A percentile compares a stretch with the other conserved stretches of the same genome.
These are phyloP conservation scores for Crocuta crocuta DNA, from an alignment of 2,113 vertebrate genomes.

Conservation along the genomic window DNA sequence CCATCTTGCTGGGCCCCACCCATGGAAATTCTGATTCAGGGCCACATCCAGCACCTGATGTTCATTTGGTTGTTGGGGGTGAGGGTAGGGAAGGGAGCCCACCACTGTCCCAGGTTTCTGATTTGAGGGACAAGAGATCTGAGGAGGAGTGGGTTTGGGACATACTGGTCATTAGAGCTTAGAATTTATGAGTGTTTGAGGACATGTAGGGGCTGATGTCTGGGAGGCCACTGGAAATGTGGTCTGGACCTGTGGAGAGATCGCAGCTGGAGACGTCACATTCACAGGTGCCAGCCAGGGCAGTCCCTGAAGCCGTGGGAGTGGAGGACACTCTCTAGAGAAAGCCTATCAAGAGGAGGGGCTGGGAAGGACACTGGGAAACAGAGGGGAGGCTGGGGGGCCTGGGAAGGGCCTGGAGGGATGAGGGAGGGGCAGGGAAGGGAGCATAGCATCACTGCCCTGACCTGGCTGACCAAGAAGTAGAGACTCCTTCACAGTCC, in stretches of 20 bases:
- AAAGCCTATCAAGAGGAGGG: not conserved
- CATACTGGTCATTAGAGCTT: not conserved
- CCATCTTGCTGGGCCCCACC: not conserved
- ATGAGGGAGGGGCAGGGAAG: not conserved
- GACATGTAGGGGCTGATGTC: not conserved
- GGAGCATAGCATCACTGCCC: rapidly evolving
- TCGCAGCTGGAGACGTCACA: not conserved
- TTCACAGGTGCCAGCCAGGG: not conserved
- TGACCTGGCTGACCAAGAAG: not conserved
- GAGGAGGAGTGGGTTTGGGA: not conserved
- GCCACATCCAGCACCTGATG: not conserved
- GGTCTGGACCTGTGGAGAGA: not conserved
- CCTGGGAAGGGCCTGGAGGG: not conserved
- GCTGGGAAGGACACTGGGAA: not conserved
- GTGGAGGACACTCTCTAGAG: not conserved
- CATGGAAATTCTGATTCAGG: not conserved
- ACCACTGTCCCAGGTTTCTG: not conserved
- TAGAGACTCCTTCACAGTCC: not conserved
- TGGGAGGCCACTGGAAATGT: not conserved
- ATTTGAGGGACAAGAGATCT: not conserved
- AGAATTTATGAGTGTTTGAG: not conserved
- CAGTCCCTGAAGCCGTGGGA: not conserved
- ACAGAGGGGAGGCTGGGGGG: rapidly evolving
- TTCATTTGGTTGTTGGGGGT: not conserved
- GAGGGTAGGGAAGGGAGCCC: not conserved